These are phyloP conservation scores for Lepidocyrtoides sp. DNA, from an alignment of 2,888 invertebrate species.

Conservation along the genomic window DNA sequence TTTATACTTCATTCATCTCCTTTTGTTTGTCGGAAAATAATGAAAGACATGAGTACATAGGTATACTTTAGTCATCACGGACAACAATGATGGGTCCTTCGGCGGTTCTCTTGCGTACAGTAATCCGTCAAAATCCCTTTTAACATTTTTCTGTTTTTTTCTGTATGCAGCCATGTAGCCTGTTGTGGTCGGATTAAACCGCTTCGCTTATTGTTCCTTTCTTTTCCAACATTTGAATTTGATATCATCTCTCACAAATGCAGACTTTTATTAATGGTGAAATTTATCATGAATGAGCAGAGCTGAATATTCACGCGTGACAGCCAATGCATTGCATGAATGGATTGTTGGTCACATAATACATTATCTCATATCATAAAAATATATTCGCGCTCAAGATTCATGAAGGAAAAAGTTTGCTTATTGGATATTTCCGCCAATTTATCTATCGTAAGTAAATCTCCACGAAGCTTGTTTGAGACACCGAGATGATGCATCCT, in stretches of 20 bases:
- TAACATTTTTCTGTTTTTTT: background rate
- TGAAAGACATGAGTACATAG: background rate
- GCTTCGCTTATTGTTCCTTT: background rate
- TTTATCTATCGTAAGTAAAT: too few relatives aligned
- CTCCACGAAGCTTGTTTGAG: too few relatives aligned
- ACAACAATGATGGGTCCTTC: background rate
- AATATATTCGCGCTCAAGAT: too few relatives aligned
- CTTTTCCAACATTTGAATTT: background rate
- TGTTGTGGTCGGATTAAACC: background rate
- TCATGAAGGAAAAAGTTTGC: too few relatives aligned
- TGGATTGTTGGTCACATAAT: too few relatives aligned
- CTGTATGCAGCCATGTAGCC: background rate
- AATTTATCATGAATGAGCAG: too few relatives aligned
- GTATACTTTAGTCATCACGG: background rate
- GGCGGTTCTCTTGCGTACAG: background rate
- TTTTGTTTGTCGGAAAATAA: conserved; percentile 29
- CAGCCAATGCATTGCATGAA: background rate
- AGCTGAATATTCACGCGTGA: too few relatives aligned
- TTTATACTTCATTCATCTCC: background rate
- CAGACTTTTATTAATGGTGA: background rate
- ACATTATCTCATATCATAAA: too few relatives aligned
- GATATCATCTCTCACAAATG: background rate
- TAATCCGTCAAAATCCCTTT: background rate
- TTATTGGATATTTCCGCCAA: too few relatives aligned
- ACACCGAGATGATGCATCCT: too few relatives aligned